phyloP scores from a whole-genome alignment of 2,888 invertebrate genomes.

The Pachymerium ferrugineum region DNA sequence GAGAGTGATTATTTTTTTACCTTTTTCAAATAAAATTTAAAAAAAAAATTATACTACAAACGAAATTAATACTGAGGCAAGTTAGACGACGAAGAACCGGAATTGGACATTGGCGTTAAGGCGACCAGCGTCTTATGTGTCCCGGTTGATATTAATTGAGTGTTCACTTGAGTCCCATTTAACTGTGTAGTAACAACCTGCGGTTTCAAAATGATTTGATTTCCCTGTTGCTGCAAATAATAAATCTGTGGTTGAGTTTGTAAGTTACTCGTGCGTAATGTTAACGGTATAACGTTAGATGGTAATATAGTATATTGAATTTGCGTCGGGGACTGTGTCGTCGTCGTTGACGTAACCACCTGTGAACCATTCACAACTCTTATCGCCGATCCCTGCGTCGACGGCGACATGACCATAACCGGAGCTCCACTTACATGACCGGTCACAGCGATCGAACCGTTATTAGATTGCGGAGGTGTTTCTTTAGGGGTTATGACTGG shows the following conservation, averaged over 20 bases:
- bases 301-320: not conserved
- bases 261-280: not conserved
- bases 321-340: not conserved
- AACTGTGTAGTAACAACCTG: not conserved
- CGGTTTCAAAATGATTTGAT: not conserved
- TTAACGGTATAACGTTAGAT: not conserved
- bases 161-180: not conserved
- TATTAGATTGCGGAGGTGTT: too few relatives aligned
- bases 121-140: not conserved
- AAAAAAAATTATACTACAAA: not conserved
- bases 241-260: not conserved
- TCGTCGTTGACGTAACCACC: not conserved
- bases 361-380: not conserved
- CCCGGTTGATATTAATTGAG: not conserved
- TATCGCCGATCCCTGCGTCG: not conserved
- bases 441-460: not conserved
- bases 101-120: not conserved
- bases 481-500: not conserved
- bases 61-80: not conserved
- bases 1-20: too few relatives aligned
- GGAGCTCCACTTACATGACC: not conserved
- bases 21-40: not conserved
- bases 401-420: not conserved
- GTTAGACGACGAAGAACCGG: not conserved
- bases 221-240: not conserved